phyloP scores from a whole-genome alignment of 1,140 invertebrate species.

The Macrobrachium nipponense region DNA sequence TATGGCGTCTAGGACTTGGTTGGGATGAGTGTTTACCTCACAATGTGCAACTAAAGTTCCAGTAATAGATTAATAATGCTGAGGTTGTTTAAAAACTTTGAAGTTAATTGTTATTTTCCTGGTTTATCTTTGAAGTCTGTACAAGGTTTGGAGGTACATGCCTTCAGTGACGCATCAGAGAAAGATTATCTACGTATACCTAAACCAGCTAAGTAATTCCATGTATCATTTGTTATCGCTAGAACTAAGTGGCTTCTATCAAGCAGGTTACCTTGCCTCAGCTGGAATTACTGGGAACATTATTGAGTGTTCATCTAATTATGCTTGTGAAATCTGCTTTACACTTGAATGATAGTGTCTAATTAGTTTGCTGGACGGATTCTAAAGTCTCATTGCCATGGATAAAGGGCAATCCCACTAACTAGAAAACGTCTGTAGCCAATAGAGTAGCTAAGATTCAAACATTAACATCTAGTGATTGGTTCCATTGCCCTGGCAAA shows the following conservation, averaged over 20 bases:
- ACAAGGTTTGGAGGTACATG: too few relatives aligned
- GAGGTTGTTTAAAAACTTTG: not conserved
- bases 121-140: not conserved
- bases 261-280: not conserved
- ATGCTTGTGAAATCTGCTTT: not conserved
- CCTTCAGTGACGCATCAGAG: not conserved
- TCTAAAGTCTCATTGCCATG: slow-evolving; percentile 32
- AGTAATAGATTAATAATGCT: not conserved
- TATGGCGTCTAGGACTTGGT: not conserved
- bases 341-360: not conserved
- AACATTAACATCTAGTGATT: slow-evolving; percentile 6
- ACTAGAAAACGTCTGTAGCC: slow-evolving; percentile 39
- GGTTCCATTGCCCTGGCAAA: slow-evolving; percentile 5
- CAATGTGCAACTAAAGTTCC: not conserved
- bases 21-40: not conserved
- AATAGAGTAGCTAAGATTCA: slow-evolving; percentile 39
- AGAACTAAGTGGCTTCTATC: not conserved
- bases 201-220: not conserved
- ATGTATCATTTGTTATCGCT: not conserved
- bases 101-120: slow-evolving; percentile 1
- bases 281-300: slow-evolving; percentile 5
- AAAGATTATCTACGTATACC: not conserved
- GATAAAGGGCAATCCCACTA: slow-evolving; percentile 37
- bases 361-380: slow-evolving; percentile 32
- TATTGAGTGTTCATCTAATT: not conserved